These are phyloP conservation scores for Gryllus longicercus DNA, from an alignment of 2,888 invertebrate genomes.

Conservation along the genomic window DNA sequence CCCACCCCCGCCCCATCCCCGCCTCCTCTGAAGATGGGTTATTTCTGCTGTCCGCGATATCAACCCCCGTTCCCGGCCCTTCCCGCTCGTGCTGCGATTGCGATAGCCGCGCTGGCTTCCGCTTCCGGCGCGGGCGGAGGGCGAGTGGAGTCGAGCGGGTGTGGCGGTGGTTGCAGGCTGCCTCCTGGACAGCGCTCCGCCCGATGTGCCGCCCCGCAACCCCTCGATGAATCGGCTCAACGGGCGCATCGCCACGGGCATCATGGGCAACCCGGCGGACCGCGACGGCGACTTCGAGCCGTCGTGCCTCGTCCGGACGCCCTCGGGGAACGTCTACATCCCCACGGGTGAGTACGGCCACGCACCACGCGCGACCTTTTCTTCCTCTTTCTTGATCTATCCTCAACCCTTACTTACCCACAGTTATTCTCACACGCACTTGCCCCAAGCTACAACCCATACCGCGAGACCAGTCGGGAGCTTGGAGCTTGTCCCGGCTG, in stretches of 20 bases:
- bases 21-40: not conserved
- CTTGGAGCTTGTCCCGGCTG: too few species aligned
- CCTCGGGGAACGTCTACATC: constrained; percentile 91
- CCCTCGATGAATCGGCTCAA: constrained; percentile 88
- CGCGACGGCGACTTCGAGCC: constrained; percentile 76
- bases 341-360: constrained; percentile 60
- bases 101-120: not conserved
- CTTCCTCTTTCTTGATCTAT: too few species aligned
- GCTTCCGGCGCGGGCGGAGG: not conserved
- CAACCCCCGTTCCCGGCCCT: not conserved
- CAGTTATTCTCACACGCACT: too few species aligned
- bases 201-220: constrained; percentile 87
- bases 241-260: constrained; percentile 67
- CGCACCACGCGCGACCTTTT: too few species aligned
- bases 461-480: too few species aligned
- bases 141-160: not conserved
- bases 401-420: too few species aligned
- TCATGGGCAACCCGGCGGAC: constrained; percentile 44
- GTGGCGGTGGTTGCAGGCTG: constrained; percentile 64
- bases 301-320: constrained; percentile 84
- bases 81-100: not conserved
- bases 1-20: too few species aligned
- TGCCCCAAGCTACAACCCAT: too few species aligned
- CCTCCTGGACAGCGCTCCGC: constrained; percentile 79
- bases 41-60: not conserved